phyloP scores from a whole-genome alignment of 64 coral and sea anemone species.

The Montipora foliosa region DNA sequence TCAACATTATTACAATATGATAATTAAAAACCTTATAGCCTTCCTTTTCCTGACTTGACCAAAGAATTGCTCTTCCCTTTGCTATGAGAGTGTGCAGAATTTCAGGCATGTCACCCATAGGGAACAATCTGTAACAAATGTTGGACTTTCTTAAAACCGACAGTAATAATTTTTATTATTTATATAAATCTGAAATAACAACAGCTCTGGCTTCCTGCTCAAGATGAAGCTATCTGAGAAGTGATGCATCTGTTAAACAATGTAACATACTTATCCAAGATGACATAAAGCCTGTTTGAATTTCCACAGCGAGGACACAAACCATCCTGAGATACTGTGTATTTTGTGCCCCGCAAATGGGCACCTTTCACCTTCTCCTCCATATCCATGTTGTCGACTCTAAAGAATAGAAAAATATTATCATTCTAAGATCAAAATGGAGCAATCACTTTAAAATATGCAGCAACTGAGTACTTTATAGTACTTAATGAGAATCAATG shows the following conservation, averaged over 20 bases:
- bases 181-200: background rate
- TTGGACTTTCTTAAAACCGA: background rate
- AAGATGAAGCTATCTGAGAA: background rate
- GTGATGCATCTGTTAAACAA: background rate
- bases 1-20: no score
- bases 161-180: background rate
- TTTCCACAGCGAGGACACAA: constrained; percentile 95
- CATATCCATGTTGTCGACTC: constrained; percentile 45
- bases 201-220: background rate
- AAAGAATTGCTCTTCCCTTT: constrained; percentile 96
- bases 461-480: no score
- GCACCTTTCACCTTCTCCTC: constrained; percentile 72
- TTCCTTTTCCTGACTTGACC: constrained; percentile 98
- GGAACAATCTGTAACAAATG: constrained; percentile 82
- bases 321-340: constrained; percentile 94
- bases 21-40: constrained; percentile 73
- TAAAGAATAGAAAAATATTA: background rate
- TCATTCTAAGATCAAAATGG: background rate
- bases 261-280: constrained; percentile 94
- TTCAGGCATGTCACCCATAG: constrained; percentile 99
- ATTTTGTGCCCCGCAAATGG: constrained; percentile 77
- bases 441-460: background rate
- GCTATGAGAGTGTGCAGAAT: constrained; percentile 87
- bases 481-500: no score
- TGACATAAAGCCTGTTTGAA: constrained; percentile 87